phyloP scores from a whole-genome alignment of 2,888 invertebrate genomes.

The Megastigmus dorsalis region DNA sequence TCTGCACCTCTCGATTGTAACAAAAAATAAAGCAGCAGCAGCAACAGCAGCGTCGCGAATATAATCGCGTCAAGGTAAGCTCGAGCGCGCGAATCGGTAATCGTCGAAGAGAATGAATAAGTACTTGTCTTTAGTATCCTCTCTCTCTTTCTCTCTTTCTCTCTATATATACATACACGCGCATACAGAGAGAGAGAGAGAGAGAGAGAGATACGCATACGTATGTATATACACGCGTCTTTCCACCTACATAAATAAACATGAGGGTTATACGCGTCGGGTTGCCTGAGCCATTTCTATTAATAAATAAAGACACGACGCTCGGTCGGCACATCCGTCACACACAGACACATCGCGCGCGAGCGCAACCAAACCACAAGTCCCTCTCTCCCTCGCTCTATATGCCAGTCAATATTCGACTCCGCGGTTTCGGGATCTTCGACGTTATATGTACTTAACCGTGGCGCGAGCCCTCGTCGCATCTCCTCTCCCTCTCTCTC shows the following conservation, averaged over 20 bases:
- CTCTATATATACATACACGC: no score
- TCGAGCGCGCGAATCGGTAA: constrained; percentile 55
- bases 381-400: no score
- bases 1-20: no score
- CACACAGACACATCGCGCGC: not conserved
- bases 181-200: no score
- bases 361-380: no score
- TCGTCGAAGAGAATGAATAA: constrained; percentile 66
- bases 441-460: no score
- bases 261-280: constrained; percentile 57
- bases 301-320: constrained; percentile 63
- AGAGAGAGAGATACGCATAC: no score
- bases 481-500: not conserved
- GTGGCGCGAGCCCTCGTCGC: not conserved
- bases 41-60: no score
- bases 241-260: constrained; percentile 64
- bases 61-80: no score
- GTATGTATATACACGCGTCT: constrained; percentile 24
- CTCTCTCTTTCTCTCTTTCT: no score
- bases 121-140: constrained; percentile 51
- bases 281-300: constrained; percentile 66
- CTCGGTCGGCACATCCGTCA: constrained; percentile 53
- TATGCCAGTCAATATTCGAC: constrained; percentile 59
- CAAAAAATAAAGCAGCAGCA: no score
- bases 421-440: constrained; percentile 16